Percentiles rank a stretch among this genome's conserved stretches.
Evolutionary conservation across 2,888 invertebrate species (phyloP).

Genomic region (Deilephila porcellus): DNA sequence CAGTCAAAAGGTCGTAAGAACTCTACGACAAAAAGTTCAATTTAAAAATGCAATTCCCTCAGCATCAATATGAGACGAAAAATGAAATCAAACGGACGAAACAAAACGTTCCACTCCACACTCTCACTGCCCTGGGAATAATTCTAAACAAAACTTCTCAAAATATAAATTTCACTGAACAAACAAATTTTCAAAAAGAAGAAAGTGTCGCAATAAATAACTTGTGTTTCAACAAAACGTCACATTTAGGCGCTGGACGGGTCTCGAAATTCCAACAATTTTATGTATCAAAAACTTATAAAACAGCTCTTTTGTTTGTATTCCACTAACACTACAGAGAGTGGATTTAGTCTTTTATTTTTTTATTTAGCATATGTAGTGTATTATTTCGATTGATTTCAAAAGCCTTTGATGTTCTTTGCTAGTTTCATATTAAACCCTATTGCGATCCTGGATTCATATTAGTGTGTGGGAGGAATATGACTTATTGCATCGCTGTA

Average conservation of each 20-base stretch:
- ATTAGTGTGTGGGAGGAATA: too few species aligned
- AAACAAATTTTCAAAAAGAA: background rate
- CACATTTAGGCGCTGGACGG: background rate
- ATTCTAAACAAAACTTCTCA: background rate
- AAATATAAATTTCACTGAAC: conserved; percentile 1
- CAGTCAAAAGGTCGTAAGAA: too few species aligned
- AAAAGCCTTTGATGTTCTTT: too few species aligned
- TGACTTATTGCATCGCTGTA: too few species aligned
- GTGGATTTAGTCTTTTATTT: too few species aligned
- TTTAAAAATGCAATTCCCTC: background rate
- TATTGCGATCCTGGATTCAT: too few species aligned
- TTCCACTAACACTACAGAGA: background rate
- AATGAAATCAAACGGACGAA: background rate
- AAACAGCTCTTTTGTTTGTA: background rate
- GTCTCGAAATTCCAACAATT: background rate
- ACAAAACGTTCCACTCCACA: background rate
- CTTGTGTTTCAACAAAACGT: background rate
- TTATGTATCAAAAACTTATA: background rate
- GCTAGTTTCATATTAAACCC: too few species aligned
- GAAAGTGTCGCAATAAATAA: background rate
- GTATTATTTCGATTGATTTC: too few species aligned
- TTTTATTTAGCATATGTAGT: too few species aligned
- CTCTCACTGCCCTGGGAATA: conserved; percentile 1
- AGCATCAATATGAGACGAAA: background rate
- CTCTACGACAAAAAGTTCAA: background rate